Base-by-base conservation (phyloP, 1,140 invertebrate species). In the Pteromalus puparum region DNA sequence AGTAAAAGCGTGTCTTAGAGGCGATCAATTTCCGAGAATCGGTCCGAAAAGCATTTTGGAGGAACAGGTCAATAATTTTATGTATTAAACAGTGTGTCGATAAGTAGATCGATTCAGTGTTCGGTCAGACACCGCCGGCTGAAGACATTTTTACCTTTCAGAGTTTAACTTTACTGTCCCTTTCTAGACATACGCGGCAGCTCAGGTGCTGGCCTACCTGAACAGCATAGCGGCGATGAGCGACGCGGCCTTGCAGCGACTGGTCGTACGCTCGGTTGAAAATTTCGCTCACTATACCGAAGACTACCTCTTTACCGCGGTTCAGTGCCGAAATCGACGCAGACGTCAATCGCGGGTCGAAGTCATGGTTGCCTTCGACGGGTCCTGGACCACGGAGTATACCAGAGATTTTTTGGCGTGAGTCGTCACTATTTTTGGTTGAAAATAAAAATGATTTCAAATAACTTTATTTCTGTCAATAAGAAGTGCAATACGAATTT, bases 1-100 rank as follows among this genome's bases (percentile, higher is more conserved):
- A 12, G 91, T 95, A 2, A 93, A 91, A 86, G 95, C 95, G 1
- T 95, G 95, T 81, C 93, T 95, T 79, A 91, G 95, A 83, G 92
- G 90, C 26, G 88, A 89, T 12, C 89, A 93, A 53, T 94, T 95
- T 84, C 86, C 88, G 3, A 78, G 87, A 13, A 48, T 87, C 21
- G 78, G 87, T 0, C 86, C 90, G 21, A 88, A 81, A 28, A 88
- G 88, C 21, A 61, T 89, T 26, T 72, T 92, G 18, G 82, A 90
- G 21, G 90, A 92, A 84, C 89, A 92, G 86, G 90, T 91, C 21
- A 75, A 73, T 82, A 74, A 81, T 68, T 61, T 84, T 38, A 73
- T 12, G 70, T 1, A 42, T 42, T 34, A 34, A 34, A 34, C 30
- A 4, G 6, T 34, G 30, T 34, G 30, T 30, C 30, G 3, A 5